These are phyloP conservation scores for Hesperia comma DNA, from an alignment of 2,888 invertebrate species.

Conservation along the genomic window DNA sequence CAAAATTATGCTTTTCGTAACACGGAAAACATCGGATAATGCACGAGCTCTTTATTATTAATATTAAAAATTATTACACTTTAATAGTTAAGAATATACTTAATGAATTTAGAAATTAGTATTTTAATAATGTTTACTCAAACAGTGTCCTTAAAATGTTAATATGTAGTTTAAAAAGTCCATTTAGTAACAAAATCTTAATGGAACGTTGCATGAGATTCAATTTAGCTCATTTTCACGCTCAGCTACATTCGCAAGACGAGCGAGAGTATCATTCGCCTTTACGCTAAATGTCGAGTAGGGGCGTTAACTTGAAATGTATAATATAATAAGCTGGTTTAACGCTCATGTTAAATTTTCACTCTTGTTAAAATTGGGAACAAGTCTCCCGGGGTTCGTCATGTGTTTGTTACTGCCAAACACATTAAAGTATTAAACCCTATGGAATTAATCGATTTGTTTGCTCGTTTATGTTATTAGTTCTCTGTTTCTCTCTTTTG, in stretches of 20 bases:
- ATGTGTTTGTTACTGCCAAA: background rate
- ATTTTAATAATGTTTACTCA: too few species aligned
- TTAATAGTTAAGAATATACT: too few species aligned
- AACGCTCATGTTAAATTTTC: slow-evolving; percentile 8
- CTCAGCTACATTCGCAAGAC: background rate
- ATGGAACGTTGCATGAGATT: background rate
- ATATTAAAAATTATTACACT: too few species aligned
- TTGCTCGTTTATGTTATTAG: background rate
- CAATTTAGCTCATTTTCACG: background rate
- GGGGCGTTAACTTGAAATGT: slow-evolving; percentile 3
- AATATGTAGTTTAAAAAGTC: too few species aligned
- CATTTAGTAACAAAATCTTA: too few species aligned
- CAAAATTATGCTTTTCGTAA: too few species aligned
- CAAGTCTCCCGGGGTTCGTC: background rate
- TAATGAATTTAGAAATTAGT: too few species aligned
- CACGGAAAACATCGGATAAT: too few species aligned
- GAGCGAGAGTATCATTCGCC: background rate
- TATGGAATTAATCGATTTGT: background rate
- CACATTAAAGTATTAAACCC: background rate
- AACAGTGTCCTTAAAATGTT: too few species aligned
- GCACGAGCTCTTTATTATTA: too few species aligned
- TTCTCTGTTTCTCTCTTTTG: too few species aligned
- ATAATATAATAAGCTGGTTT: slow-evolving; percentile 5
- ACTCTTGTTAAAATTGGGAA: background rate
- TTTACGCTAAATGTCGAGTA: background rate